phyloP scores from a whole-genome alignment of 2,113 vertebrate species.

The Meles meles region DNA sequence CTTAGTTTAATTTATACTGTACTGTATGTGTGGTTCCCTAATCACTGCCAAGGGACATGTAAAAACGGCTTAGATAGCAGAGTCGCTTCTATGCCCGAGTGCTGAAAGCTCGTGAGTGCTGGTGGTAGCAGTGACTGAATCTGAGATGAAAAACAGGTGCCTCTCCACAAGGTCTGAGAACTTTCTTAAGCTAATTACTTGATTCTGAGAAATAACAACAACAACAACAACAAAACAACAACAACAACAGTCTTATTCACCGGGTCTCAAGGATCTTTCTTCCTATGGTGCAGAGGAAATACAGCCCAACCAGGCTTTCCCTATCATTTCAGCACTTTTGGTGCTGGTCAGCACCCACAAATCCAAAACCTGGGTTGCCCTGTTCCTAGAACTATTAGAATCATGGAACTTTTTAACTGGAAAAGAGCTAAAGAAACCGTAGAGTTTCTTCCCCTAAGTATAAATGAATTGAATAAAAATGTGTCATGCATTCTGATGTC shows the following conservation, averaged over 20 bases:
- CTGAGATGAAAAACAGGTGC: neutral
- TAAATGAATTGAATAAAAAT: neutral
- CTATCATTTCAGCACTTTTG: slow-evolving; percentile 49
- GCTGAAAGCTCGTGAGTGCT: neutral
- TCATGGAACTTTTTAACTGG: neutral
- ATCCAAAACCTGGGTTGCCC: neutral
- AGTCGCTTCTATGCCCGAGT: neutral
- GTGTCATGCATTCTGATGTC: neutral
- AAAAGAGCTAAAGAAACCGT: neutral
- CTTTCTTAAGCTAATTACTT: neutral
- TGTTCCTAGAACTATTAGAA: neutral
- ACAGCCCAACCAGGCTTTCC: neutral
- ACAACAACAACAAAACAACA: neutral
- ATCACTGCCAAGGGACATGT: slow-evolving; percentile 70
- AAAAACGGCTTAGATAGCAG: slow-evolving; percentile 51
- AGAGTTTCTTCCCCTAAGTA: neutral
- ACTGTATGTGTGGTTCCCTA: slow-evolving; percentile 58
- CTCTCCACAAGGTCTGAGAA: neutral
- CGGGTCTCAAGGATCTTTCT: neutral
- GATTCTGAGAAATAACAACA: neutral
- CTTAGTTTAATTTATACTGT: slow-evolving; percentile 82
- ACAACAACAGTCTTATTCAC: neutral
- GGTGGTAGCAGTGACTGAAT: neutral
- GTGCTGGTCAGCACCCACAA: slow-evolving; percentile 45
- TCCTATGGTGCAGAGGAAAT: neutral